Evolutionary conservation across 2,113 vertebrate genomes (phyloP).

Genomic region (Paracanthobrama guichenoti): DNA sequence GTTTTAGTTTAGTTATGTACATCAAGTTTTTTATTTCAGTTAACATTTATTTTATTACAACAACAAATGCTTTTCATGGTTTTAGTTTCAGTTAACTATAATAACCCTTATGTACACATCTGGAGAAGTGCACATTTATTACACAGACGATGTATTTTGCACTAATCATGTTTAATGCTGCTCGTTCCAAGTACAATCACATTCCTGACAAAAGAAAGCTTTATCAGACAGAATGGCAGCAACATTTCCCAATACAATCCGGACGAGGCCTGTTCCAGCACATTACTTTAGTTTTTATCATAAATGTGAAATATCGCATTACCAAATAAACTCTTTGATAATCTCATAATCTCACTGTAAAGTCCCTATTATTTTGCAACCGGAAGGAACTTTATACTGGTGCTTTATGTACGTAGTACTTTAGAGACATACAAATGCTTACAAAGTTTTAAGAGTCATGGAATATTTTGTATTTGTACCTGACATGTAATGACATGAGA

Average conservation of each 20-base stretch:
- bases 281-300: background rate
- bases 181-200: background rate
- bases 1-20: too few species aligned
- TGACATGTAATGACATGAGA: too few species aligned
- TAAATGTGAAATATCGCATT: background rate
- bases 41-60: too few species aligned
- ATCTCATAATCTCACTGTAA: background rate
- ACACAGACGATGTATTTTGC: background rate
- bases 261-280: background rate
- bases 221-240: background rate
- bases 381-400: background rate
- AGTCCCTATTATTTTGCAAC: background rate
- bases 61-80: too few species aligned
- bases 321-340: background rate
- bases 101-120: background rate
- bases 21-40: too few species aligned
- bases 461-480: background rate
- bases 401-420: background rate
- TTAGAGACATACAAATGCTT: background rate
- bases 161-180: background rate
- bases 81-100: too few species aligned
- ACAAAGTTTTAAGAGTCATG: background rate
- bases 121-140: background rate
- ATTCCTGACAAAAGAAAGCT: background rate
- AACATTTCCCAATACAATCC: background rate